Percentiles rank a stretch among this genome's conserved stretches.
phyloP scores from a whole-genome alignment of 2,888 invertebrate genomes.

The Glyphotaelius pellucidus region DNA sequence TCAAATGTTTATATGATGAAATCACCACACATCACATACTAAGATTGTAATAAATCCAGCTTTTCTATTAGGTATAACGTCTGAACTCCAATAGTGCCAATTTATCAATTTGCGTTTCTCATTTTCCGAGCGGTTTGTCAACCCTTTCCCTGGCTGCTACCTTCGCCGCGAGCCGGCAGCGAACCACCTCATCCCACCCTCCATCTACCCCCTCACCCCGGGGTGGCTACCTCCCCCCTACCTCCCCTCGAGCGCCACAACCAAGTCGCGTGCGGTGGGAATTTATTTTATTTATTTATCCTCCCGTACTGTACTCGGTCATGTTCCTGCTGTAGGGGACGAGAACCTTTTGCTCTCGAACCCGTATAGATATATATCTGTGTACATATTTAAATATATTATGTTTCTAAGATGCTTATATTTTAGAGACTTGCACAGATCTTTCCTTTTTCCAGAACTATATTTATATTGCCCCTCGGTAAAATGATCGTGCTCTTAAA shows the following conservation, averaged over 20 bases:
- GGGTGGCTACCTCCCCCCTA: not conserved
- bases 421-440: too few relatives aligned
- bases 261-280: constrained; percentile 44
- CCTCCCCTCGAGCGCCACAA: not conserved
- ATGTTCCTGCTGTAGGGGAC: not conserved
- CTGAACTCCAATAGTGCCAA: constrained; percentile 18
- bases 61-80: not conserved
- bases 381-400: too few relatives aligned
- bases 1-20: not conserved
- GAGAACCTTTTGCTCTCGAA: not conserved
- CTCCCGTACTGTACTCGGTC: constrained; percentile 28
- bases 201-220: not conserved
- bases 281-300: constrained; percentile 62
- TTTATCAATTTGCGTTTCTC: constrained; percentile 40
- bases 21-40: not conserved
- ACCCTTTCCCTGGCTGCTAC: constrained; percentile 11
- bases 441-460: too few relatives aligned
- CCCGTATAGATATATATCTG: not conserved
- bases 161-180: constrained; percentile 3
- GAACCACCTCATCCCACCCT: not conserved
- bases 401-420: too few relatives aligned
- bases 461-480: too few relatives aligned
- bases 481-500: too few relatives aligned
- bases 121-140: constrained; percentile 39
- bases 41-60: not conserved